Evolutionary conservation across 2,113 vertebrate species (phyloP).

Genomic region (Kryptolebias marmoratus): DNA sequence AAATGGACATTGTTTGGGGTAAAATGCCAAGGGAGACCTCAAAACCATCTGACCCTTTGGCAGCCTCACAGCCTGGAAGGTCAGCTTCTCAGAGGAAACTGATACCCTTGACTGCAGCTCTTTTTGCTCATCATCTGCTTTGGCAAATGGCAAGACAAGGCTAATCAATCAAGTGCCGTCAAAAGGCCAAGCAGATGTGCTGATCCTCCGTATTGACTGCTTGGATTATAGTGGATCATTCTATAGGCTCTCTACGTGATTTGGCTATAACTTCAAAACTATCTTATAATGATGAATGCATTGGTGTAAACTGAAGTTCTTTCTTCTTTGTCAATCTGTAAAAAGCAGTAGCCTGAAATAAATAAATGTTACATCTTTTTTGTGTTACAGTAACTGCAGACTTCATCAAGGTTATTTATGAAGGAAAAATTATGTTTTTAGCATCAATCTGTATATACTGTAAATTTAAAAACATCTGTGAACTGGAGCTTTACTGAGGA

Average conservation of each 20-base stretch:
- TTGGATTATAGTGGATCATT: constrained; percentile 56
- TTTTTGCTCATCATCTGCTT: constrained; percentile 73
- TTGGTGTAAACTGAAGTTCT: constrained; percentile 12
- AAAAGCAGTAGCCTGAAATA: neutral
- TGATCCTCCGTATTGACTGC: constrained; percentile 61
- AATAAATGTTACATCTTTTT: neutral
- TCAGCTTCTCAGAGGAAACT: constrained; percentile 67
- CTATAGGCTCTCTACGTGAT: constrained; percentile 40
- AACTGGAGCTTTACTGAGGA: neutral
- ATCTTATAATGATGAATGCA: constrained; percentile 34
- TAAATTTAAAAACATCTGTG: neutral
- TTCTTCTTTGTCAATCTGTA: constrained; percentile 9
- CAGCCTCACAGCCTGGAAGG: constrained; percentile 66
- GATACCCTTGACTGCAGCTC: constrained; percentile 71
- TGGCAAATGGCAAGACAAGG: constrained; percentile 67
- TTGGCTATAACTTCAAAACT: constrained; percentile 48
- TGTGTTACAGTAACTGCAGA: neutral
- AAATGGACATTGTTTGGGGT: constrained; percentile 24
- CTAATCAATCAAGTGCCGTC: constrained; percentile 75
- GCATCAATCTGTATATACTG: neutral
- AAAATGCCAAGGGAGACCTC: constrained; percentile 35
- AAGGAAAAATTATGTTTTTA: neutral
- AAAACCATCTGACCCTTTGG: constrained; percentile 47
- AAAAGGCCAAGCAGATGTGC: constrained; percentile 65
- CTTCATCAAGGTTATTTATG: neutral